Evolutionary conservation across 2,113 vertebrate species (phyloP).

Genomic region (Ibidorhyncha struthersii): DNA sequence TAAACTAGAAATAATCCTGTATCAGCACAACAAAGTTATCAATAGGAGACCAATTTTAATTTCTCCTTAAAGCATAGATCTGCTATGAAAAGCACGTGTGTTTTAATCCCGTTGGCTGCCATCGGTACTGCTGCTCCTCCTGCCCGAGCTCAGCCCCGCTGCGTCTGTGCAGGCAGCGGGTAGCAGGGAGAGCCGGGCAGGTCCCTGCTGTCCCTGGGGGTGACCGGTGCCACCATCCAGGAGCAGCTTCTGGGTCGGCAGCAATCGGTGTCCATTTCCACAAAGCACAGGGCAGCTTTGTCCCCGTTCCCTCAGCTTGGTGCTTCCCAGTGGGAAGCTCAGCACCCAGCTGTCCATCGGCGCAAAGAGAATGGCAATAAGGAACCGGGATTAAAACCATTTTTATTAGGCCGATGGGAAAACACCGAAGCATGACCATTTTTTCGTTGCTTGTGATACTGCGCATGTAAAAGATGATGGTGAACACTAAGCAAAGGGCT

Average conservation of each 20-base stretch:
- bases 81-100: background rate
- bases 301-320: background rate
- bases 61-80: background rate
- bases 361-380: background rate
- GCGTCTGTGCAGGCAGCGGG: background rate
- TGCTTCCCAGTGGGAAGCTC: background rate
- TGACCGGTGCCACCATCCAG: background rate
- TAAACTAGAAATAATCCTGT: background rate
- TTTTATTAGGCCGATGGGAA: background rate
- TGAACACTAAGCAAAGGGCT: background rate
- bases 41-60: background rate
- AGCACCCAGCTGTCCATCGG: background rate
- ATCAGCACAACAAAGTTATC: background rate
- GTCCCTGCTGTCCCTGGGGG: background rate
- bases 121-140: background rate
- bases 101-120: background rate
- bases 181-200: background rate
- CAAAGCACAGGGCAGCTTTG: background rate
- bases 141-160: background rate
- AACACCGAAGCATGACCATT: background rate
- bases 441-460: conserved; percentile 2
- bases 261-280: background rate
- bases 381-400: background rate
- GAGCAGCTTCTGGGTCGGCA: background rate
- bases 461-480: background rate